These are phyloP conservation scores for Psophia crepitans DNA, from an alignment of 2,113 vertebrate species.

Conservation along the genomic window DNA sequence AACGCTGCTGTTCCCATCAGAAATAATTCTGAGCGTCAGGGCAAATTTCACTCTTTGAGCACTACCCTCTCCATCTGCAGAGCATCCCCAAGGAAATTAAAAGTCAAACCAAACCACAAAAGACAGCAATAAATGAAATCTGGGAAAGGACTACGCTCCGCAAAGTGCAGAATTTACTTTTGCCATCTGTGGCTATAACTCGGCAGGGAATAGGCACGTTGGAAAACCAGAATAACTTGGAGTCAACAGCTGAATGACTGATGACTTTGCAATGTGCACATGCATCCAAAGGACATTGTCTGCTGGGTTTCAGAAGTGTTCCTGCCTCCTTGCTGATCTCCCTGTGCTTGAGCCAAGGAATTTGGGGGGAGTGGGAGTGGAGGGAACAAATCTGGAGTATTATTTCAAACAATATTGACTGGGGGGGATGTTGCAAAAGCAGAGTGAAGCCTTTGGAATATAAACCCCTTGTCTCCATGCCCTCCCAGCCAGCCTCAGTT, in stretches of 20 bases:
- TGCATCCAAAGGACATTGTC: not conserved
- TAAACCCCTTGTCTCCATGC: not conserved
- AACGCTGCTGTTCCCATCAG: not conserved
- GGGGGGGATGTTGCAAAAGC: not conserved
- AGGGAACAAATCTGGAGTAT: not conserved
- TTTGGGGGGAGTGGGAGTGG: not conserved
- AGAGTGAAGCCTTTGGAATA: not conserved
- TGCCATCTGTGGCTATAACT: not conserved
- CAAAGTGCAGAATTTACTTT: not conserved
- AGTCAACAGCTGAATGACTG: not conserved
- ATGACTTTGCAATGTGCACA: not conserved
- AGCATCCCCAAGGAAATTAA: not conserved
- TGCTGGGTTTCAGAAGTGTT: not conserved
- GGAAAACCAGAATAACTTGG: not conserved
- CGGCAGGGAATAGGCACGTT: not conserved
- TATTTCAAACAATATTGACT: not conserved
- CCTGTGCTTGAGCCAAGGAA: not conserved
- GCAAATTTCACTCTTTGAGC: not conserved
- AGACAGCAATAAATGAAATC: not conserved
- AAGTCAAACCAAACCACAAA: not conserved
- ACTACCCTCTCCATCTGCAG: not conserved
- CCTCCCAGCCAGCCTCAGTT: not conserved
- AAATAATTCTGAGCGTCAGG: not conserved
- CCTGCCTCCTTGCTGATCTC: not conserved
- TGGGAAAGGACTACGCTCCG: not conserved